These are phyloP conservation scores for Diadegma fenestrale DNA, from an alignment of 2,888 invertebrate species.

Conservation along the genomic window DNA sequence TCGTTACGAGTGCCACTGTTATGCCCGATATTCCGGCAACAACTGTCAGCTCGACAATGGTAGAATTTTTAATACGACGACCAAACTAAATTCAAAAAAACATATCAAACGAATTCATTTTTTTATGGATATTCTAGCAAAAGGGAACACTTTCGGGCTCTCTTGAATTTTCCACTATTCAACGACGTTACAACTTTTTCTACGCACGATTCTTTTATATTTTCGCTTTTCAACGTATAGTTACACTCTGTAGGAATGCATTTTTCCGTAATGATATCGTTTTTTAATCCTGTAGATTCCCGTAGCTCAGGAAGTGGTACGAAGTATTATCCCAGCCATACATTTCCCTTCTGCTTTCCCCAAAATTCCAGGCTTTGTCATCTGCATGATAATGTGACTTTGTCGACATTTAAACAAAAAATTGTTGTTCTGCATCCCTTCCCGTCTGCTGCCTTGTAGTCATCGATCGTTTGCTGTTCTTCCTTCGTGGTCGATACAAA, in stretches of 20 bases:
- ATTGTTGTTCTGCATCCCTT: background rate
- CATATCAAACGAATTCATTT: background rate
- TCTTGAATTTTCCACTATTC: slow-evolving; percentile 1
- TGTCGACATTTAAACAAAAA: background rate
- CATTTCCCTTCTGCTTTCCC: background rate
- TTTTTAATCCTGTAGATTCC: background rate
- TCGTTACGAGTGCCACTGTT: slow-evolving; percentile 93
- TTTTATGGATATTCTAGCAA: background rate
- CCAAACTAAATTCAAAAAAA: slow-evolving; percentile 22
- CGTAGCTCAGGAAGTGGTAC: background rate
- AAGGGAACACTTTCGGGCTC: background rate
- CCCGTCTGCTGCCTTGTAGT: background rate
- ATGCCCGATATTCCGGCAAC: slow-evolving; percentile 93
- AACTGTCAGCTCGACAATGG: slow-evolving; percentile 93
- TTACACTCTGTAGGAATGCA: background rate
- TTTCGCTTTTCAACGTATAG: background rate
- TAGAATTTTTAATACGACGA: slow-evolving; percentile 77
- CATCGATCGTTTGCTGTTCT: background rate
- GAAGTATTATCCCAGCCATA: background rate
- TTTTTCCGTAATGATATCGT: background rate
- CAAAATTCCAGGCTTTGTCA: background rate
- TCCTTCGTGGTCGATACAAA: background rate
- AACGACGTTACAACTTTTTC: slow-evolving; percentile 4
- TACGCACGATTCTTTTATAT: slow-evolving; percentile 18
- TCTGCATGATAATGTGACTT: background rate